Percentiles rank a stretch among this genome's conserved stretches.
Evolutionary conservation across 2,888 invertebrate species (phyloP).

Genomic region (Plebejus anna): DNA sequence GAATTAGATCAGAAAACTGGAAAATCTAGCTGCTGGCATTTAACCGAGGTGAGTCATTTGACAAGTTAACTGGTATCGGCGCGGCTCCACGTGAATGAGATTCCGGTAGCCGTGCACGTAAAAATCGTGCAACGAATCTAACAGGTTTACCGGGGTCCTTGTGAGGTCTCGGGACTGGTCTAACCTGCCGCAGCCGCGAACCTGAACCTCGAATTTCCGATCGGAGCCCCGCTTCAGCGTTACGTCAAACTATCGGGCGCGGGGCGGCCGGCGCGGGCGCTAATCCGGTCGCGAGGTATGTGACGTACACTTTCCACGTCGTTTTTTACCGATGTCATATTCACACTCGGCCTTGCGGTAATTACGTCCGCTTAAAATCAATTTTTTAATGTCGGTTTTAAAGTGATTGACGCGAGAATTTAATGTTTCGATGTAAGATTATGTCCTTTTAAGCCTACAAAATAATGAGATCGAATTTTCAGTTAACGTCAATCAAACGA

Average conservation of each 20-base stretch:
- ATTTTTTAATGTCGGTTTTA: slow-evolving; percentile 9
- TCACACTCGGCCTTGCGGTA: slow-evolving; percentile 20
- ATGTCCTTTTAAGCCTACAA: slow-evolving; percentile 19
- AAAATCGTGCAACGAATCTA: slow-evolving; percentile 81
- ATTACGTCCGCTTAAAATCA: slow-evolving; percentile 18
- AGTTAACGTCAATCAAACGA: slow-evolving; percentile 14
- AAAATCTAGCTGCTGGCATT: slow-evolving; percentile 76
- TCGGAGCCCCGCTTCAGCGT: slow-evolving; percentile 49
- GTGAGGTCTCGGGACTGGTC: slow-evolving; percentile 79
- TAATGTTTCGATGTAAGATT: slow-evolving; percentile 23
- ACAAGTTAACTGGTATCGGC: slow-evolving; percentile 73
- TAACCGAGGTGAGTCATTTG: slow-evolving; percentile 77
- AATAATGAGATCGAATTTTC: slow-evolving; percentile 17
- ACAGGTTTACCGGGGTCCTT: slow-evolving; percentile 80
- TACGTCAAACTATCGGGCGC: slow-evolving; percentile 21
- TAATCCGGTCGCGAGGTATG: slow-evolving; percentile 48
- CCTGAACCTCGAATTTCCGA: slow-evolving; percentile 75
- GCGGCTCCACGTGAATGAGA: slow-evolving; percentile 73
- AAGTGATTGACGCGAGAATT: slow-evolving; percentile 11
- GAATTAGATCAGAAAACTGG: slow-evolving; percentile 75
- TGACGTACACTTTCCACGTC: slow-evolving; percentile 39
- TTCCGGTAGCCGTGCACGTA: slow-evolving; percentile 80
- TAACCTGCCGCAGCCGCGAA: slow-evolving; percentile 73
- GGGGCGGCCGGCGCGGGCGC: slow-evolving; percentile 34
- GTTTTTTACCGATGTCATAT: slow-evolving; percentile 18